Percentiles rank a stretch among this genome's conserved stretches.
phyloP scores from a whole-genome alignment of 2,797 vertebrate species.

The Karalla daura region DNA sequence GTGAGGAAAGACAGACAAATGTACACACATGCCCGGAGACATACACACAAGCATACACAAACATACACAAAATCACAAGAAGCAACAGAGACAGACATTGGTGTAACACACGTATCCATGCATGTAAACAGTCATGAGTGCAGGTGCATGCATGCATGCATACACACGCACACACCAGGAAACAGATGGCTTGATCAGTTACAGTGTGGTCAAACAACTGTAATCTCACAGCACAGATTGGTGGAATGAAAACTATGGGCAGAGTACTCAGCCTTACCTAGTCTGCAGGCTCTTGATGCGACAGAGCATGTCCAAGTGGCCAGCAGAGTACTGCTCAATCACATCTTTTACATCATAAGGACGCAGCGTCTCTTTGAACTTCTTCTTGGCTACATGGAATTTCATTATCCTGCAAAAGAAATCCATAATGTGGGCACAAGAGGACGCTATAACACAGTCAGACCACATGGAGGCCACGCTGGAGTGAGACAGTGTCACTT shows the following conservation, averaged over 20 bases:
- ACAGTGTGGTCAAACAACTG: slow-evolving; percentile 18
- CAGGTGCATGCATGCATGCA: slow-evolving; percentile 12
- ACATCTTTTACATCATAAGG: slow-evolving; percentile 99
- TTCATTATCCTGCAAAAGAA: slow-evolving; percentile 92
- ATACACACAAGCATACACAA: slow-evolving; percentile 14
- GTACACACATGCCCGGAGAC: neutral
- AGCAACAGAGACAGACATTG: slow-evolving; percentile 9
- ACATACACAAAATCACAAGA: neutral
- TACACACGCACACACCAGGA: neutral
- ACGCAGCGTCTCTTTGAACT: slow-evolving; percentile 96
- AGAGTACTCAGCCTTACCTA: slow-evolving; percentile 80
- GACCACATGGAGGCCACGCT: neutral
- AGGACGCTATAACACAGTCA: slow-evolving; percentile 42
- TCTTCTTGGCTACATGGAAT: slow-evolving; percentile 97
- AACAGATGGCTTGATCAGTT: slow-evolving; percentile 12
- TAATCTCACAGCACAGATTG: neutral
- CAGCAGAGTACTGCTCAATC: slow-evolving; percentile 98
- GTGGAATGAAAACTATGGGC: neutral
- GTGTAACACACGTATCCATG: neutral
- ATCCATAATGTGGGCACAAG: slow-evolving; percentile 49
- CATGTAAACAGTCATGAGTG: slow-evolving; percentile 4
- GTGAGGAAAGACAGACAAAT: slow-evolving; percentile 48
- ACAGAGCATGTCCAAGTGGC: slow-evolving; percentile 97
- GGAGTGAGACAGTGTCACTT: neutral
- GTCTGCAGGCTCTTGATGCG: slow-evolving; percentile 98